These are phyloP conservation scores for Hemitrygon akajei DNA, from an alignment of 2,797 vertebrate species.

Conservation along the genomic window DNA sequence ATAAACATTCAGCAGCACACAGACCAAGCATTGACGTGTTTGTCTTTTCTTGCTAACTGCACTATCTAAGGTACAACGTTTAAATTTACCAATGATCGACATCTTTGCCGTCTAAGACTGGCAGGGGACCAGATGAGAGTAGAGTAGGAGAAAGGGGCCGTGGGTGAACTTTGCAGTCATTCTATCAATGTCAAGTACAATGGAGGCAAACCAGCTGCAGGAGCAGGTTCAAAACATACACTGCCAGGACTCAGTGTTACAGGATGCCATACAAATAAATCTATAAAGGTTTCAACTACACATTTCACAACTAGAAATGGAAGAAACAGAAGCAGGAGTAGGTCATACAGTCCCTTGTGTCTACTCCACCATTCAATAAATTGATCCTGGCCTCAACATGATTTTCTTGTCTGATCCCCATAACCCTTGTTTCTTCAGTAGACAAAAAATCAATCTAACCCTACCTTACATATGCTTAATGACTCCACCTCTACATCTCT, in stretches of 20 bases:
- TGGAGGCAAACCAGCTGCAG: not conserved
- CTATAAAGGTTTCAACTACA: not conserved
- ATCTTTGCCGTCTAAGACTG: not conserved
- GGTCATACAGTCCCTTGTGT: too few species aligned
- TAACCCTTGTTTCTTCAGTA: too few species aligned
- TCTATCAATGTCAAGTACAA: not conserved
- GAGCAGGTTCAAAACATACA: not conserved
- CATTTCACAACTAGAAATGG: not conserved
- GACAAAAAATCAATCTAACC: too few species aligned
- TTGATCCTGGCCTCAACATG: too few species aligned
- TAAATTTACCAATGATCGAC: not conserved
- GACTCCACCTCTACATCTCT: too few species aligned
- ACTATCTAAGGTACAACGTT: not conserved
- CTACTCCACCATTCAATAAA: too few species aligned
- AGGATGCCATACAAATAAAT: not conserved
- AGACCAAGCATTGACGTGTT: not conserved
- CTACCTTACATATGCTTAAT: too few species aligned
- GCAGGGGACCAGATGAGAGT: not conserved
- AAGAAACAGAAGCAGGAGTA: too few species aligned
- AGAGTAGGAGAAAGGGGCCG: not conserved
- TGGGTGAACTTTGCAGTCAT: not conserved
- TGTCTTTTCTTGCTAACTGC: not conserved
- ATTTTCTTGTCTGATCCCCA: too few species aligned
- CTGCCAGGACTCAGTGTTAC: not conserved
- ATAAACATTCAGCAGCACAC: not conserved